A percentile compares a stretch with the other conserved stretches of the same genome.
Conservation (phyloP, 2,797 vertebrate species). For the Meda fulgida region DNA sequence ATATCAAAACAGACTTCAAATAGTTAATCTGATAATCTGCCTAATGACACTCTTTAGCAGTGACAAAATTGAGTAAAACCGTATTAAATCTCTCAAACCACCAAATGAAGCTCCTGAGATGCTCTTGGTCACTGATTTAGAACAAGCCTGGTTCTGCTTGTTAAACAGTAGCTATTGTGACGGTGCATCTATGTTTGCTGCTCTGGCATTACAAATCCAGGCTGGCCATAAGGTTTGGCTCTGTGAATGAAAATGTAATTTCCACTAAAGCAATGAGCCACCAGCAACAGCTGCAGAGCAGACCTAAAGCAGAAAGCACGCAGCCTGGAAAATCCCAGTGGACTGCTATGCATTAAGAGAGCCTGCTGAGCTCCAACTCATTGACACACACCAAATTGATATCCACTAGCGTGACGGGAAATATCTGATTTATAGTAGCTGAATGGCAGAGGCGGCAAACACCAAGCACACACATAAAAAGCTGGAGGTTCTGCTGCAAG, state of each 20-base stretch:
- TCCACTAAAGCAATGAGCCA: slow-evolving; percentile 38
- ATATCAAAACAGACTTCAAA: not conserved
- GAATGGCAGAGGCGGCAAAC: slow-evolving; percentile 52
- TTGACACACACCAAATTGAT: slow-evolving; percentile 50
- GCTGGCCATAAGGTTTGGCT: slow-evolving; percentile 2
- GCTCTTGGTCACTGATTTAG: slow-evolving; percentile 26
- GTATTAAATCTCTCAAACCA: not conserved
- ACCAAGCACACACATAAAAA: slow-evolving; percentile 2
- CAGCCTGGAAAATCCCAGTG: slow-evolving; percentile 71
- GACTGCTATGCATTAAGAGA: slow-evolving; percentile 24
- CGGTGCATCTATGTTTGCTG: slow-evolving; percentile 58
- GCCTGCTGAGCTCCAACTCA: slow-evolving; percentile 27
- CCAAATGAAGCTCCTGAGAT: not conserved
- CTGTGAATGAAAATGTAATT: slow-evolving; percentile 16
- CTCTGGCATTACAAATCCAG: slow-evolving; percentile 32
- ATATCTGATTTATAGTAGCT: slow-evolving; percentile 64
- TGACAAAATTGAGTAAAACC: not conserved
- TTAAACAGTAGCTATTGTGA: slow-evolving; percentile 60
- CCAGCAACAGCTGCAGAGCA: slow-evolving; percentile 76
- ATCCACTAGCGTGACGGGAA: slow-evolving; percentile 67
- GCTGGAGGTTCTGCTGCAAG: slow-evolving; percentile 2
- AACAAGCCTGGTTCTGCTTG: slow-evolving; percentile 47
- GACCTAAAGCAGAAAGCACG: slow-evolving; percentile 70
- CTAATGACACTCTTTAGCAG: not conserved
- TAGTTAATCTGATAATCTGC: not conserved